These are phyloP conservation scores for Drosophila melanosoma DNA, from an alignment of 2,888 invertebrate genomes.

Conservation along the genomic window DNA sequence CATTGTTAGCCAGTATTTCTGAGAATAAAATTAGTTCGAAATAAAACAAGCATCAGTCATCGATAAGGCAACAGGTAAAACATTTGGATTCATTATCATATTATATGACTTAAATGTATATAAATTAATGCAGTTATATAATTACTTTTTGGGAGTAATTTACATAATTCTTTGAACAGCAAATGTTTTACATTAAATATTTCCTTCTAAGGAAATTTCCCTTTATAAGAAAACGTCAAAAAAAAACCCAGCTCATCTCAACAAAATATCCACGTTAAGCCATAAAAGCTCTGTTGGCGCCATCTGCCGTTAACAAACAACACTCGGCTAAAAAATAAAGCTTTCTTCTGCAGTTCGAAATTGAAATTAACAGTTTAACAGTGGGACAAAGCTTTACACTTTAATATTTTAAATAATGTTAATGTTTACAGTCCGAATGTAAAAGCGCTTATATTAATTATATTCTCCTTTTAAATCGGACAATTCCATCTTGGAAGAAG, in stretches of 20 bases:
- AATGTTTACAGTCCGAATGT: neutral
- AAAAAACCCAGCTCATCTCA: neutral
- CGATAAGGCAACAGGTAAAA: neutral
- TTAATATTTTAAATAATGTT: neutral
- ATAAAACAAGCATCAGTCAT: too few species aligned
- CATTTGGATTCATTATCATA: neutral
- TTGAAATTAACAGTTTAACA: slow-evolving; percentile 7
- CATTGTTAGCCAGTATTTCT: neutral
- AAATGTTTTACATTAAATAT: neutral
- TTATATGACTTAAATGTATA: neutral
- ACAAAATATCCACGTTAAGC: neutral
- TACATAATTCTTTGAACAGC: neutral
- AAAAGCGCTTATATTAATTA: neutral
- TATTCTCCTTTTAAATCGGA: neutral
- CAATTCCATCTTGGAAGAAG: too few species aligned
- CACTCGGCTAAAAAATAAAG: neutral
- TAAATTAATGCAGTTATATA: neutral
- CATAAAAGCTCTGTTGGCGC: neutral
- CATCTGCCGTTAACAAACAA: neutral
- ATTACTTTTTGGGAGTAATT: neutral
- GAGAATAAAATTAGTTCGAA: neutral
- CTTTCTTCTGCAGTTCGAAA: neutral
- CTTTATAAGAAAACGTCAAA: neutral
- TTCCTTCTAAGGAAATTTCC: neutral
- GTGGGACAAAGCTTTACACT: neutral